Base-by-base conservation (phyloP, 2,113 vertebrate species). In the Pipa parva region DNA sequence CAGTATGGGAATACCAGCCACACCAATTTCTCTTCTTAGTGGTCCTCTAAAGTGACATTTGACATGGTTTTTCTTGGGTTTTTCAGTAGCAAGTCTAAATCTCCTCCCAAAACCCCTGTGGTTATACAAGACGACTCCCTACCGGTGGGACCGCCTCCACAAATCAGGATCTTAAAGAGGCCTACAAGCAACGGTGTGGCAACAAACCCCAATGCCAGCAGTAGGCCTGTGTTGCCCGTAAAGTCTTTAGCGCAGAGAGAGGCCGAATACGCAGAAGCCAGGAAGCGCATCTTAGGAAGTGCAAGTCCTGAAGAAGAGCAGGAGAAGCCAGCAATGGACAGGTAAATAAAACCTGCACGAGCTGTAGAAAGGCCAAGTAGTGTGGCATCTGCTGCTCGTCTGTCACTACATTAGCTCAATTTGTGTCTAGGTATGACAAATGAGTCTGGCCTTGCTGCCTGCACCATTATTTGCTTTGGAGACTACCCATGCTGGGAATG, bases 151-250 rank as follows among this genome's bases (percentile, higher is more conserved):
- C 93, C 94, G 0, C 90, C 92, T 22, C 94, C 95, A 1, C 95
- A 97, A 84, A 98, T 98, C 74, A 91, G 97, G 71, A 99, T 99
- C 85, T 77, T 99, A 27, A 99, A 99, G 85, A 86, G 97, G 68
- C 95, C 97, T 5, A 84, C 92, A 0, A 95, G 79, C 79, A 98
- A 99, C 73, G 95, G 95, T 0, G 90, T 92, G 4, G 77, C 95
- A 25, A 92, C 86, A 63, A 91, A 77, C 1, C 76, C 90, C 57
- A 60, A 78, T 77, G 83, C 84, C 0, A 84, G 90, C 79, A 91
- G 77, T 80, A 84, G 93, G 22, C 95, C 95, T 0, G 80, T 90
- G 5, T 85, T 91, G 15, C 95, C 93, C 0, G 92, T 96, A 37
- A 99, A 98, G 68, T 93, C 94, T 42, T 76, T 99, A 79, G 97